Base-by-base conservation (phyloP, 2,888 invertebrate genomes). In the Diaphora mendica region DNA sequence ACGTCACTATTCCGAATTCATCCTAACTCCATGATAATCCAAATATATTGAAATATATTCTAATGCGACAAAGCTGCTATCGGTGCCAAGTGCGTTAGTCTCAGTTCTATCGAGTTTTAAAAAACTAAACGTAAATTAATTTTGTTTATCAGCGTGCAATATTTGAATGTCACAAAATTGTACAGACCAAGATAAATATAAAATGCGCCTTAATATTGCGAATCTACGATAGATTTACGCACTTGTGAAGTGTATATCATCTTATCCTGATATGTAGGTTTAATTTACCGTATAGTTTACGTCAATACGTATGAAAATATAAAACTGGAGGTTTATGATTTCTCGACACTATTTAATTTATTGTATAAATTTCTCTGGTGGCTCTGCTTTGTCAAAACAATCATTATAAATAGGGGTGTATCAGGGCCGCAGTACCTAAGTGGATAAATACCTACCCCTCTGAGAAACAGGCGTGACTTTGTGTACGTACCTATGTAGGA, bases 21-120 rank as follows among this genome's bases (percentile, higher is more conserved):
- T 30, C 17, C 7, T 30, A 17, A 62, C 7, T 64, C 42, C 33
- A 59, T 59, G 67, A 39, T 68, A 64, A 51, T 74, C 64, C 68
- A 75, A 42, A 26, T 35, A 76, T 75, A 55, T 76, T 74, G 67
- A 75, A 42, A 26, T 35, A 76, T 75, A 55, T 76, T 74, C 72
- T 74, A 75, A 72, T 71, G 70, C 72, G 77, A 73, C 65, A 30
- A 72, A 81, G 75, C 67, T 55, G 67, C 71, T 73, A 71, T 75
- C 69, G 44, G 64, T 85, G 87, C 86, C 87, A 86, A 88, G 51
- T 87, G 82, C 87, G 85, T 83, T 81, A 80, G 33, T 11, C 39
- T 51, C 13, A 35, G 48, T 66, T 48, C 59, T 39, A 59, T 39
- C 48, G 48, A 73, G 70, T 68, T 73, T 73, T 59, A 65, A 74